Evolutionary conservation across 2,113 vertebrate species (phyloP).

Genomic region (Hippocampus mohnikei): DNA sequence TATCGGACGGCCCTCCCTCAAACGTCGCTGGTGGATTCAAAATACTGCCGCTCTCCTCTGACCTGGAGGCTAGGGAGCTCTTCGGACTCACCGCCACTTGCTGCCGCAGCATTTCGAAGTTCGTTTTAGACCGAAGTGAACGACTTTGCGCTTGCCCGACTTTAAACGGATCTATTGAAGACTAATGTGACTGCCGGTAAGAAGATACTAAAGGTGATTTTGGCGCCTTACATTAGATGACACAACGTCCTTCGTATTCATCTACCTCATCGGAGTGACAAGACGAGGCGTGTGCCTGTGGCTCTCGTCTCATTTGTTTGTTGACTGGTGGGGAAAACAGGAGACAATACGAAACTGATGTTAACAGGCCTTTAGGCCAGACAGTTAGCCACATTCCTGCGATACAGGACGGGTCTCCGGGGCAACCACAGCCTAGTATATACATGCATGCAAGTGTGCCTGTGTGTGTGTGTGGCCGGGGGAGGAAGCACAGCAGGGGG

Average conservation of each 20-base stretch:
- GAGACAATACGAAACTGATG: constrained; percentile 63
- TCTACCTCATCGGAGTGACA: constrained; percentile 28
- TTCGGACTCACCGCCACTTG: no score
- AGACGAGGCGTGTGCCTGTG: constrained; percentile 54
- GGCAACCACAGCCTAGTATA: constrained; percentile 38
- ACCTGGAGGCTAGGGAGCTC: background rate
- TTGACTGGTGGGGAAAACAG: constrained; percentile 42
- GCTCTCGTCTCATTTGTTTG: constrained; percentile 60
- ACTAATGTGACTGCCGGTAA: no score
- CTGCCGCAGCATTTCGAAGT: no score
- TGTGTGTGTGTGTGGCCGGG: constrained; percentile 64
- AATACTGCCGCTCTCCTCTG: background rate
- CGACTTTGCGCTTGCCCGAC: no score
- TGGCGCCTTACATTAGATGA: background rate
- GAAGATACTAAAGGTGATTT: no score
- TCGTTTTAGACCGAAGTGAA: no score
- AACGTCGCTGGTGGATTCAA: background rate
- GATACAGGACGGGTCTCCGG: constrained; percentile 45
- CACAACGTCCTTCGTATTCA: constrained; percentile 10
- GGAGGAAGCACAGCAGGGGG: constrained; percentile 57
- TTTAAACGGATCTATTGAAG: no score
- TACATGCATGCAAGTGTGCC: background rate
- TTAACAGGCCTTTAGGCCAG: constrained; percentile 65
- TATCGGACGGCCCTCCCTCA: background rate
- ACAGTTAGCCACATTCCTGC: constrained; percentile 70